Conservation (phyloP, 2,888 invertebrate species). For the Trachelus troglodyta region DNA sequence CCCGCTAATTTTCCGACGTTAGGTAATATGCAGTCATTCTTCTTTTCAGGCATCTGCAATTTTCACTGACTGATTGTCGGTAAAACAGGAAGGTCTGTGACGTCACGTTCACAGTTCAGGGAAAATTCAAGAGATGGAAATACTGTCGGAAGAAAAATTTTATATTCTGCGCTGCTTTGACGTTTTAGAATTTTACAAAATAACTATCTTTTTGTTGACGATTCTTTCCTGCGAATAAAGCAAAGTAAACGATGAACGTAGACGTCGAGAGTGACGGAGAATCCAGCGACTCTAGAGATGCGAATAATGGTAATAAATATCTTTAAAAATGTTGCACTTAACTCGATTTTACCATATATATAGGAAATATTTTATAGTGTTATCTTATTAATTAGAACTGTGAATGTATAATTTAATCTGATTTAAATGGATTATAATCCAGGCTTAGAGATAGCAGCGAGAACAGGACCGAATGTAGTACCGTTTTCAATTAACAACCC, state of each 20-base stretch:
- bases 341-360: background rate
- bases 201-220: background rate
- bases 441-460: background rate
- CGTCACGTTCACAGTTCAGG: slow-evolving; percentile 13
- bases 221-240: background rate
- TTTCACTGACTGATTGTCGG: too few relatives aligned
- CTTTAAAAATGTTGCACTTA: background rate
- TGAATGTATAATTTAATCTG: background rate
- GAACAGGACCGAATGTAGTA: background rate
- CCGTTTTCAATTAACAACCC: background rate
- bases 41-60: too few relatives aligned
- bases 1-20: too few relatives aligned
- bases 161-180: background rate
- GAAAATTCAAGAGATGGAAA: slow-evolving; percentile 42
- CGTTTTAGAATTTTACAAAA: background rate
- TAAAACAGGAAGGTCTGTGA: too few relatives aligned
- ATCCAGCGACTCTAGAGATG: slow-evolving; percentile 18
- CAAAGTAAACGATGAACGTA: slow-evolving; percentile 23
- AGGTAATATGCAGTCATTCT: too few relatives aligned
- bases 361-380: background rate
- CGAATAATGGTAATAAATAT: background rate
- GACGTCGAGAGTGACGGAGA: slow-evolving; percentile 24
- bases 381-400: background rate
- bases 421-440: background rate
- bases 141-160: slow-evolving; percentile 6